Conservation (phyloP, 2,113 vertebrate species). For the Pangasianodon gigas region DNA sequence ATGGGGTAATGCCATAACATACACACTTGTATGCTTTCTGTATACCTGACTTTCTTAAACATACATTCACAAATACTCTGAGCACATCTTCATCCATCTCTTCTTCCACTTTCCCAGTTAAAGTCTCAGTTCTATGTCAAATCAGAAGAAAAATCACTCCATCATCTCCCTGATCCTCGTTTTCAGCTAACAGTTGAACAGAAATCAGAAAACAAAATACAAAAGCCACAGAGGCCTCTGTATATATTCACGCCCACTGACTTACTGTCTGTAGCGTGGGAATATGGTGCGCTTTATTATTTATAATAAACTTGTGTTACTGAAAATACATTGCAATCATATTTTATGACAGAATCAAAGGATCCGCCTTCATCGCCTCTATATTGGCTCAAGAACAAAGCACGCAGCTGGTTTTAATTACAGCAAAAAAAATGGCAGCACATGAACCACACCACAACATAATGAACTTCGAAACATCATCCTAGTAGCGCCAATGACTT, state of each 20-base stretch:
- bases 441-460: constrained; percentile 28
- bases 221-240: neutral
- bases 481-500: neutral
- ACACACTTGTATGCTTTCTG: neutral
- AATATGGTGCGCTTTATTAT: neutral
- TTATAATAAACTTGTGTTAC: neutral
- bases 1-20: neutral
- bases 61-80: neutral
- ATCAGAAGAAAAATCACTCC: neutral
- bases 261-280: neutral
- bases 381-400: constrained; percentile 47
- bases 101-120: neutral
- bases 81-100: neutral
- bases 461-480: constrained; percentile 38
- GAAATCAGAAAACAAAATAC: neutral
- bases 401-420: constrained; percentile 45
- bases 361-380: constrained; percentile 22
- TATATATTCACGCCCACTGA: neutral
- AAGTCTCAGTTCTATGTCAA: neutral
- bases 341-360: constrained; percentile 49
- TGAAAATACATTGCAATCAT: constrained; percentile 23
- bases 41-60: neutral
- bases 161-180: neutral
- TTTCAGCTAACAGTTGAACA: neutral
- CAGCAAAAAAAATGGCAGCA: constrained; percentile 1